Conservation (phyloP, 2,113 vertebrate species). For the Pithys albifrons region DNA sequence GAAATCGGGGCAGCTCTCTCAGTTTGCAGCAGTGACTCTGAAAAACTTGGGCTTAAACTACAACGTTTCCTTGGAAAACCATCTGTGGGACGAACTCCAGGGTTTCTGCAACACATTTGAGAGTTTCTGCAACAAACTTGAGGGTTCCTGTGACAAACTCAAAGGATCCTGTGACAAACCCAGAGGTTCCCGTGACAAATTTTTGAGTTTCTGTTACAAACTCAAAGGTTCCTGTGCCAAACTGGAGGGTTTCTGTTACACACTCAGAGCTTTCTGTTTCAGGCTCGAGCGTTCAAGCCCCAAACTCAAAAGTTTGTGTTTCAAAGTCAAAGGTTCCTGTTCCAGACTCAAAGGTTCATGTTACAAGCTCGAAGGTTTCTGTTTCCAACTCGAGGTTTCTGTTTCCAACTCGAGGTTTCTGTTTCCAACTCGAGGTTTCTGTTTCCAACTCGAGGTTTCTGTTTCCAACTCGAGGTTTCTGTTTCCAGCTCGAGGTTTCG, state of each 20-base stretch:
- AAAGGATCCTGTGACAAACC: too few relatives aligned
- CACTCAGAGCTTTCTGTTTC: background rate
- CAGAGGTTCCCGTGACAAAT: background rate
- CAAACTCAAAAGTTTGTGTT: background rate
- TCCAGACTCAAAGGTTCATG: background rate
- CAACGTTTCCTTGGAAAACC: accelerated
- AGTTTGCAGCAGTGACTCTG: accelerated
- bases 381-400: too few relatives aligned
- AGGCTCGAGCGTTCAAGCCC: background rate
- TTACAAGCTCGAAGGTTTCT: background rate
- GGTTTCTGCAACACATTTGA: background rate
- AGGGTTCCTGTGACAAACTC: too few relatives aligned
- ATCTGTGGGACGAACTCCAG: background rate
- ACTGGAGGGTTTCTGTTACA: accelerated
- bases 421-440: too few relatives aligned
- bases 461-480: background rate
- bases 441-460: too few relatives aligned
- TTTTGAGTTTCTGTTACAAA: background rate
- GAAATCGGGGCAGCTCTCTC: background rate
- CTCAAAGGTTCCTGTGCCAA: background rate
- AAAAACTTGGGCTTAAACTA: accelerated
- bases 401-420: too few relatives aligned
- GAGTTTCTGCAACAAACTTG: background rate
- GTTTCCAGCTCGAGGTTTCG: too few relatives aligned
- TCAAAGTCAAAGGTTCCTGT: background rate